Evolutionary conservation across 2,797 vertebrate genomes (phyloP).

Genomic region (Sebastes variabilis): DNA sequence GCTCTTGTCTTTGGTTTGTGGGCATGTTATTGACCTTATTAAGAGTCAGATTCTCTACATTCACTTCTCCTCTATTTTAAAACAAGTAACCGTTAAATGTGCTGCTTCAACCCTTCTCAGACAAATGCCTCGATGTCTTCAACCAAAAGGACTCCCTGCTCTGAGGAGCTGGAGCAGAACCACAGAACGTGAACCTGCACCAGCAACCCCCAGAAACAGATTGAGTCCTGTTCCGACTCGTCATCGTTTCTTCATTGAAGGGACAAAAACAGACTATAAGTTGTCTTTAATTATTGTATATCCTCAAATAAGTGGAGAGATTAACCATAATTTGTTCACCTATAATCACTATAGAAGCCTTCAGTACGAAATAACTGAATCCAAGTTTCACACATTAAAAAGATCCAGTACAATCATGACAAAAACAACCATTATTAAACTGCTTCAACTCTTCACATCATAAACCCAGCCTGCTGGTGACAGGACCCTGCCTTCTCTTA

Average conservation of each 20-base stretch:
- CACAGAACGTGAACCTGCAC: constrained; percentile 80
- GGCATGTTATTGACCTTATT: not conserved
- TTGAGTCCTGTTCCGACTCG: constrained; percentile 76
- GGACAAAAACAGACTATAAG: not conserved
- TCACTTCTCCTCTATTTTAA: not conserved
- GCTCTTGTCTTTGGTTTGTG: not conserved
- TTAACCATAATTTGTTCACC: not conserved
- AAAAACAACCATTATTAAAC: too few relatives aligned
- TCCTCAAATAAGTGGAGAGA: not conserved
- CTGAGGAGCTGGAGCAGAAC: constrained; percentile 65
- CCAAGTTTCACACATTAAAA: not conserved
- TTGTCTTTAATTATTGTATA: not conserved
- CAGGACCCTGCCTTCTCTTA: not conserved
- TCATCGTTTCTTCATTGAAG: constrained; percentile 80
- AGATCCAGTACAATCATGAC: not conserved
- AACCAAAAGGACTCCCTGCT: constrained; percentile 67
- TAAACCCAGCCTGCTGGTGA: too few relatives aligned
- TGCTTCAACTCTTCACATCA: too few relatives aligned
- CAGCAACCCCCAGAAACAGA: constrained; percentile 37
- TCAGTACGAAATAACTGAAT: not conserved
- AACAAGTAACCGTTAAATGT: not conserved
- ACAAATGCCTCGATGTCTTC: constrained; percentile 96
- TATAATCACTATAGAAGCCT: not conserved
- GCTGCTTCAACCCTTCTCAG: constrained; percentile 87
- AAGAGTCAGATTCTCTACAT: not conserved